Conservation (phyloP, 2,113 vertebrate genomes). For the Ivindomyrus marchei region DNA sequence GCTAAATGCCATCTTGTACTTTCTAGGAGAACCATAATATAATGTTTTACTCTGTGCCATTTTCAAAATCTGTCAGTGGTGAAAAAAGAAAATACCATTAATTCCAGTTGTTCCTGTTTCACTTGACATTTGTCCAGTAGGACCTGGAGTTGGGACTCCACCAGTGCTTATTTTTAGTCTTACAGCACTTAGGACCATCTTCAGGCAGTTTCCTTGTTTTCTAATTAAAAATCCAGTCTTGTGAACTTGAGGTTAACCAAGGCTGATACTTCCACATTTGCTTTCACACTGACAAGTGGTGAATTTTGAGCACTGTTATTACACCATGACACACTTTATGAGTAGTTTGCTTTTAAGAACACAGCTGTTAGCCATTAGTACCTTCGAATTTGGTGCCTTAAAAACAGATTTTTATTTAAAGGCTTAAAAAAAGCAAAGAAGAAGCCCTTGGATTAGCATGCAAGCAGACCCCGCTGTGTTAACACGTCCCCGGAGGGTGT, state of each 20-base stretch:
- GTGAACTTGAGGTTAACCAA: neutral
- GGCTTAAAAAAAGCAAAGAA: slow-evolving; percentile 20
- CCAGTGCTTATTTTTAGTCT: neutral
- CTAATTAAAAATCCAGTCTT: neutral
- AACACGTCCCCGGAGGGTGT: neutral
- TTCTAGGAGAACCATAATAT: neutral
- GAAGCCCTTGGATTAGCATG: slow-evolving; percentile 21
- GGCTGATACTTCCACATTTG: neutral
- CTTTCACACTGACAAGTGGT: neutral
- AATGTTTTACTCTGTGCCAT: neutral
- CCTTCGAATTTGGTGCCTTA: neutral
- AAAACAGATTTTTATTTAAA: neutral
- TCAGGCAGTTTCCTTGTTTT: neutral
- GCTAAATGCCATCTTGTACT: neutral
- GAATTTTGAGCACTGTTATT: neutral
- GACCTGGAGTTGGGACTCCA: neutral
- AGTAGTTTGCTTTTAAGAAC: neutral
- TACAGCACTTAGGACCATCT: neutral
- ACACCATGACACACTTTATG: neutral
- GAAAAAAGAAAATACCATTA: neutral
- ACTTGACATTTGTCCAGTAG: neutral
- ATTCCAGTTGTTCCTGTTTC: neutral
- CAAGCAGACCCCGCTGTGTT: slow-evolving; percentile 18
- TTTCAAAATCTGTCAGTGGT: neutral
- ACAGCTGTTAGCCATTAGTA: neutral